These are phyloP conservation scores for Gracilinanus agilis DNA, from an alignment of 2,113 vertebrate genomes.

Conservation along the genomic window DNA sequence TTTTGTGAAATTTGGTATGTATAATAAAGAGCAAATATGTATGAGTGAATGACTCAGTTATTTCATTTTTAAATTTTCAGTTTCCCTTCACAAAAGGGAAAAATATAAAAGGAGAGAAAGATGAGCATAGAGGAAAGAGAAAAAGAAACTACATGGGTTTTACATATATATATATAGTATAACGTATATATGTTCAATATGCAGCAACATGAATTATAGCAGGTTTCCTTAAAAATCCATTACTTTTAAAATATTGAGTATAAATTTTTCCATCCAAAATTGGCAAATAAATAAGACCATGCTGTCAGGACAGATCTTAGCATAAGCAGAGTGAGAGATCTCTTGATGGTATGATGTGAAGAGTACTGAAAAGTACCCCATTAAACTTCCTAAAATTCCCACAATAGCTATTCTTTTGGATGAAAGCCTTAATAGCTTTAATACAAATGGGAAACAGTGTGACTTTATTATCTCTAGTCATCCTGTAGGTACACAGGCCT, in stretches of 20 bases:
- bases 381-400: conserved; percentile 59
- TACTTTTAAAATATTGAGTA: not conserved
- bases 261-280: conserved; percentile 33
- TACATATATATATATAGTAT: no score
- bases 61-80: conserved; percentile 81
- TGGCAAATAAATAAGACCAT: not conserved
- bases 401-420: conserved; percentile 74
- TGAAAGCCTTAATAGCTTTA: conserved; percentile 43
- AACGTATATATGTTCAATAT: conserved; percentile 45
- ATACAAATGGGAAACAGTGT: not conserved
- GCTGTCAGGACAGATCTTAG: conserved; percentile 34
- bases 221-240: not conserved
- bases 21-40: not conserved
- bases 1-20: conserved; percentile 85
- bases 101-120: not conserved
- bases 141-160: conserved; percentile 28
- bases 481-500: not conserved
- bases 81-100: conserved; percentile 60
- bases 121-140: not conserved
- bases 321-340: conserved; percentile 54
- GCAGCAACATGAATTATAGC: conserved; percentile 13
- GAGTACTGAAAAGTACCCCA: conserved; percentile 56
- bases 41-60: conserved; percentile 76
- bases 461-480: not conserved
- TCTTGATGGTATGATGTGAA: conserved; percentile 58